Evolutionary conservation across 2,113 vertebrate genomes (phyloP).

Genomic region (Eonycteris spelaea): DNA sequence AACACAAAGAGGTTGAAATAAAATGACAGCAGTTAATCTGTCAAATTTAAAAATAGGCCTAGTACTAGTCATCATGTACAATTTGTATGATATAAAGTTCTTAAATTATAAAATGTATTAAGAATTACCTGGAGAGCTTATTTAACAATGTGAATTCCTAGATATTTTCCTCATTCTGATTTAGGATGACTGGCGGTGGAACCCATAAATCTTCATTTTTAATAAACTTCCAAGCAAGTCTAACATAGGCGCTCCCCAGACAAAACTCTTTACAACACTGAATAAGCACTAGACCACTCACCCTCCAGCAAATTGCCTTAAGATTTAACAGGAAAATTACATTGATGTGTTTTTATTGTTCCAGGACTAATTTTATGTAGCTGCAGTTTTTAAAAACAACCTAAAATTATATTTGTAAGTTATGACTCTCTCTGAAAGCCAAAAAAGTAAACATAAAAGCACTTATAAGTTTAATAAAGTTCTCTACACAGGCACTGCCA

Average conservation of each 20-base stretch:
- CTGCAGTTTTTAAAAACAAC: background rate
- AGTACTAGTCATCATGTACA: background rate
- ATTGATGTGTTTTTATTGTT: background rate
- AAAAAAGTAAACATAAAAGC: constrained; percentile 16
- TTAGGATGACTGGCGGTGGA: background rate
- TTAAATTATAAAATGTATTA: background rate
- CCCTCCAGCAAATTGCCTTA: background rate
- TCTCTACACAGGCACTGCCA: background rate
- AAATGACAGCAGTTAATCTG: background rate
- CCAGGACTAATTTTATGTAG: constrained; percentile 6
- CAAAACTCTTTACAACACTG: background rate
- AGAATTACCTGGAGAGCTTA: background rate
- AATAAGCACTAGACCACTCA: background rate
- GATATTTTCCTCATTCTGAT: background rate
- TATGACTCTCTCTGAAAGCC: background rate
- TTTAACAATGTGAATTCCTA: constrained; percentile 8
- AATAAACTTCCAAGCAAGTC: background rate
- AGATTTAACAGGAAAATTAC: background rate
- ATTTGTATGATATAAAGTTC: background rate
- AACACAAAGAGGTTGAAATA: background rate
- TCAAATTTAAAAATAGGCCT: constrained; percentile 1
- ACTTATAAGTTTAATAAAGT: background rate
- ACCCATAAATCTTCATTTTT: constrained; percentile 2
- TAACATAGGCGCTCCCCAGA: background rate
- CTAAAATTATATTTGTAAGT: background rate